phyloP scores from a whole-genome alignment of 1,140 invertebrate genomes.

The Aphelinus certus region DNA sequence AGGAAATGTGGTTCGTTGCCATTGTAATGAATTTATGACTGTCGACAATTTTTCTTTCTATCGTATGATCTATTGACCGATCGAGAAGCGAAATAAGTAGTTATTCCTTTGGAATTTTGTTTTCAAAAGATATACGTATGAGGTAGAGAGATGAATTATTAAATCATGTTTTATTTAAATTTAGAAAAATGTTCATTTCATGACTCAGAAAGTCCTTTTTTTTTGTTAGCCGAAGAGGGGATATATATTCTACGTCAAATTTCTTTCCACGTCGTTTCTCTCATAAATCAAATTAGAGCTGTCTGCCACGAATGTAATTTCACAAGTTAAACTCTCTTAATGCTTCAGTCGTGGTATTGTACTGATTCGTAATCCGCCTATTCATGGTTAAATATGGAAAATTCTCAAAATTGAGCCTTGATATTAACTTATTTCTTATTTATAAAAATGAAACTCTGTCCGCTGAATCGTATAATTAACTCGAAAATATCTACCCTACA shows the following conservation, averaged over 20 bases:
- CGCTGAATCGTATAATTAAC: too few species aligned
- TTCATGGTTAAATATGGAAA: conserved; percentile 31
- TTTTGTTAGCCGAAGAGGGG: conserved; percentile 10
- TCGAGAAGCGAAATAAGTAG: background rate
- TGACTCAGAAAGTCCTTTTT: background rate
- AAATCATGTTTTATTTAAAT: too few species aligned
- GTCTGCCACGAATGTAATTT: conserved; percentile 33
- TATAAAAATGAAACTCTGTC: background rate
- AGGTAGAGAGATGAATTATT: too few species aligned
- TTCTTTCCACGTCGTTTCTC: background rate
- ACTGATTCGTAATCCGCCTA: conserved; percentile 29
- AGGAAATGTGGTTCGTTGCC: background rate
- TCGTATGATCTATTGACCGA: conserved; percentile 7
- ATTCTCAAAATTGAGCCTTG: conserved; percentile 3
- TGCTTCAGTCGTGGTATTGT: conserved; percentile 20
- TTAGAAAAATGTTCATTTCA: background rate
- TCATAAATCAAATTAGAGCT: conserved; percentile 38
- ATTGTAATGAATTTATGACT: conserved; percentile 3
- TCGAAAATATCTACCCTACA: too few species aligned
- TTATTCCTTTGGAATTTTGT: too few species aligned
- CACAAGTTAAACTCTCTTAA: conserved; percentile 29
- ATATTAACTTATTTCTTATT: conserved; percentile 15
- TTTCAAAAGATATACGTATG: too few species aligned
- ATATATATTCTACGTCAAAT: conserved; percentile 13
- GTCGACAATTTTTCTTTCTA: background rate